Evolutionary conservation across 2,113 vertebrate genomes (phyloP).

Genomic region (Carlito syrichta): DNA sequence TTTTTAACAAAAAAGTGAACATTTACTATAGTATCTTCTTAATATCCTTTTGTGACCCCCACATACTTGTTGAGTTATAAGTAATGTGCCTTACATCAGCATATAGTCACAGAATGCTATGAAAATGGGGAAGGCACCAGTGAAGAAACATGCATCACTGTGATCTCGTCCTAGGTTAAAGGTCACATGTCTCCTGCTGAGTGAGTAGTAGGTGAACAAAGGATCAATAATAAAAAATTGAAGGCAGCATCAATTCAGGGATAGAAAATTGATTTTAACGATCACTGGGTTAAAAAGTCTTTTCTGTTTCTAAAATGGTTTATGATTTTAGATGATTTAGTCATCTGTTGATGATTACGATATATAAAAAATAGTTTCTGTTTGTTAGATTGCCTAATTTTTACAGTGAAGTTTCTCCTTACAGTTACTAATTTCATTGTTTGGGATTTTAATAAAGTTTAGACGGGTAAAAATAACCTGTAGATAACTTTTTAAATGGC

Average conservation of each 20-base stretch:
- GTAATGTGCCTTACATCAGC: background rate
- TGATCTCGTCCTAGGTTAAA: background rate
- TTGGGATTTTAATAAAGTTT: background rate
- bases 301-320: background rate
- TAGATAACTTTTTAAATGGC: background rate
- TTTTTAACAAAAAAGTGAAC: background rate
- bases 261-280: background rate
- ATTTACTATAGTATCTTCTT: background rate
- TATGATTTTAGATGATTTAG: background rate
- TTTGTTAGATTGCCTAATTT: background rate
- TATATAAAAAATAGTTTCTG: background rate
- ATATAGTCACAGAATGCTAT: accelerated
- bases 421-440: background rate
- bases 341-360: background rate
- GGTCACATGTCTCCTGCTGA: background rate
- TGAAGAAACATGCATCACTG: background rate
- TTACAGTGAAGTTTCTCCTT: background rate
- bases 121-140: background rate
- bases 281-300: background rate
- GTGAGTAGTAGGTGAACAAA: no score
- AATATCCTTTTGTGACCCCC: background rate
- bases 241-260: background rate
- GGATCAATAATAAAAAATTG: no score
- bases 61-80: background rate
- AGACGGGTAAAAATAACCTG: background rate